Evolutionary conservation across 1,140 invertebrate species (phyloP).

Genomic region (Achroia grisella): DNA sequence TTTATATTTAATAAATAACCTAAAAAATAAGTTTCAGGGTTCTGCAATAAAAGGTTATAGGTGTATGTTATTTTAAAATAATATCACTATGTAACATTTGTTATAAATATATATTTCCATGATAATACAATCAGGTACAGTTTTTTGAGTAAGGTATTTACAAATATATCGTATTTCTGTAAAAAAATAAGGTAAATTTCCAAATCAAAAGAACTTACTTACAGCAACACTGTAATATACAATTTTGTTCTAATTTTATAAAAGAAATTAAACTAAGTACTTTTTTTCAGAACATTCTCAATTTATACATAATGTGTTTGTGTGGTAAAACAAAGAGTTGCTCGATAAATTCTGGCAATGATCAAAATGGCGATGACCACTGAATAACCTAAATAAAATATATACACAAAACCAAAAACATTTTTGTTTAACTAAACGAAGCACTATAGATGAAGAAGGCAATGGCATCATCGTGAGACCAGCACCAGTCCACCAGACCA

Average conservation of each 20-base stretch:
- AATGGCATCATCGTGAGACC: constrained; percentile 29
- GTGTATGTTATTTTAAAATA: constrained; percentile 29
- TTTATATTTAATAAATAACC: constrained; percentile 6
- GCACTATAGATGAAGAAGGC: neutral
- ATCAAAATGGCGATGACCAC: constrained; percentile 5
- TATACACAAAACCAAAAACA: constrained; percentile 1
- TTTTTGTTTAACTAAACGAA: neutral
- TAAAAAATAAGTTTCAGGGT: no score
- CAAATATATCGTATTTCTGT: constrained; percentile 53
- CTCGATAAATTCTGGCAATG: constrained; percentile 7
- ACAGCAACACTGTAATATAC: constrained; percentile 6
- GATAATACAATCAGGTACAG: constrained; percentile 71
- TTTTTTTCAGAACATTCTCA: constrained; percentile 31
- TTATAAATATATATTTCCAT: constrained; percentile 71
- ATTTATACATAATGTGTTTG: constrained; percentile 42
- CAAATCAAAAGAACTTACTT: constrained; percentile 29
- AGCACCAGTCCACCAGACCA: constrained; percentile 55
- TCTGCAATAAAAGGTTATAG: constrained; percentile 59
- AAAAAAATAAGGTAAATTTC: constrained; percentile 44
- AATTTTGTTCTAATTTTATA: constrained; percentile 30
- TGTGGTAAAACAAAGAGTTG: constrained; percentile 29
- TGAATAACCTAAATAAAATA: constrained; percentile 8
- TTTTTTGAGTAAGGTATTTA: constrained; percentile 60
- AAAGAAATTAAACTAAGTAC: constrained; percentile 35
- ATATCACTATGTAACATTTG: constrained; percentile 60